Percentiles rank a stretch among this genome's conserved stretches.
Evolutionary conservation across 2,888 invertebrate species (phyloP).

Genomic region (Boloria selene): DNA sequence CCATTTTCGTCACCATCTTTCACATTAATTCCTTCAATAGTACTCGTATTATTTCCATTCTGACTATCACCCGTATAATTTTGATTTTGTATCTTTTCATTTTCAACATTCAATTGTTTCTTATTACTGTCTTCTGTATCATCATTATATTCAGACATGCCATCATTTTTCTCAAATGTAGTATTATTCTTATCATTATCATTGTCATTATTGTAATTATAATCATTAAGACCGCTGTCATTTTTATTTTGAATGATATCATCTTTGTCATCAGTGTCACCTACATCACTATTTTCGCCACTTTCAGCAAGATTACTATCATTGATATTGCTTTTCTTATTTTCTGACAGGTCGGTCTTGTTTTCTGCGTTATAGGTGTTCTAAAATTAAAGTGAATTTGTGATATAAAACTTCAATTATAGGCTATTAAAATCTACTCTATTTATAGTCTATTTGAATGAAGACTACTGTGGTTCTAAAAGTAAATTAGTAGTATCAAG

Average conservation of each 20-base stretch:
- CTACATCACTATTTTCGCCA: background rate
- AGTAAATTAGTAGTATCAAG: too few relatives aligned
- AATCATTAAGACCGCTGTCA: background rate
- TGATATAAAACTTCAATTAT: background rate
- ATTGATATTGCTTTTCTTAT: background rate
- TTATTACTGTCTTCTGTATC: too few relatives aligned
- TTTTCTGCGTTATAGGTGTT: background rate
- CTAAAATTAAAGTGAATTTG: background rate
- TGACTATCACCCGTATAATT: background rate
- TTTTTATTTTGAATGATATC: background rate
- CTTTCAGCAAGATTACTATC: background rate
- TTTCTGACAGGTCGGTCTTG: background rate
- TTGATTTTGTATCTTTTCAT: background rate
- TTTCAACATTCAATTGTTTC: background rate
- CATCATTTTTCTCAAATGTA: background rate
- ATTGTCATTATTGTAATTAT: background rate
- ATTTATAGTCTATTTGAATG: background rate
- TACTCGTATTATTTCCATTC: background rate
- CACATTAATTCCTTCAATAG: background rate
- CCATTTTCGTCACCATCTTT: background rate
- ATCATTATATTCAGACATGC: background rate
- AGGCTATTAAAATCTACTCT: background rate
- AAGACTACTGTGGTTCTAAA: too few relatives aligned
- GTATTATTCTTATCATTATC: conserved; percentile 2
- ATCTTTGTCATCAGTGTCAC: background rate